These are phyloP conservation scores for Nymphalis urticae DNA, from an alignment of 2,888 invertebrate species.

Conservation along the genomic window DNA sequence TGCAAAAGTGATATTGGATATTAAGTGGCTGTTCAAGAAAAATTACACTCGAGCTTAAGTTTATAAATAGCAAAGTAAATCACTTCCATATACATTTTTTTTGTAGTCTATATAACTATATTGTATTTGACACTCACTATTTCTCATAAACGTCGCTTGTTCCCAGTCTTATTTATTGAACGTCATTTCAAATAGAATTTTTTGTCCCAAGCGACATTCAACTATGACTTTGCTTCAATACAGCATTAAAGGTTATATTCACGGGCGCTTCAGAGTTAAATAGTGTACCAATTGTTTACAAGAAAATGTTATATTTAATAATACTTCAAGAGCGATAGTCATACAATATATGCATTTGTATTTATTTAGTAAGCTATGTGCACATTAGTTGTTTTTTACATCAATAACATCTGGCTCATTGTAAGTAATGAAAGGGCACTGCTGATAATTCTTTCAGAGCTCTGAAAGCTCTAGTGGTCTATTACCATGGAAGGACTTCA, in stretches of 20 bases:
- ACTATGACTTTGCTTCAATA: background rate
- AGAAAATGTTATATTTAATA: no score
- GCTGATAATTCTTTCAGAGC: no score
- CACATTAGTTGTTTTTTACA: no score
- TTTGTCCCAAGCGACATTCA: slow-evolving; percentile 8
- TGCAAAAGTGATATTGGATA: no score
- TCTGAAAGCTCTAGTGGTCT: no score
- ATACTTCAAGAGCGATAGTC: no score
- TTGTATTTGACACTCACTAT: background rate
- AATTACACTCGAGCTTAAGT: background rate
- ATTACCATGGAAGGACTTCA: no score
- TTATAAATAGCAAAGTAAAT: background rate
- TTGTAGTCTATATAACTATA: background rate
- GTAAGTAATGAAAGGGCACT: no score
- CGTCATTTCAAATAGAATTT: slow-evolving; percentile 6
- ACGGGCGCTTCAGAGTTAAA: background rate
- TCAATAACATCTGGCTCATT: no score
- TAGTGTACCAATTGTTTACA: background rate
- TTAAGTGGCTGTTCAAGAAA: no score
- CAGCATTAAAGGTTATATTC: background rate
- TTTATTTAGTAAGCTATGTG: no score
- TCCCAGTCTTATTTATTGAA: slow-evolving; percentile 18
- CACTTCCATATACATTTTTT: background rate
- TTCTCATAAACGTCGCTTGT: slow-evolving; percentile 5
- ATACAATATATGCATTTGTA: no score